Evolutionary conservation across 92 coral and sea anemone species (phyloP).

Genomic region (Phenganax marumi): DNA sequence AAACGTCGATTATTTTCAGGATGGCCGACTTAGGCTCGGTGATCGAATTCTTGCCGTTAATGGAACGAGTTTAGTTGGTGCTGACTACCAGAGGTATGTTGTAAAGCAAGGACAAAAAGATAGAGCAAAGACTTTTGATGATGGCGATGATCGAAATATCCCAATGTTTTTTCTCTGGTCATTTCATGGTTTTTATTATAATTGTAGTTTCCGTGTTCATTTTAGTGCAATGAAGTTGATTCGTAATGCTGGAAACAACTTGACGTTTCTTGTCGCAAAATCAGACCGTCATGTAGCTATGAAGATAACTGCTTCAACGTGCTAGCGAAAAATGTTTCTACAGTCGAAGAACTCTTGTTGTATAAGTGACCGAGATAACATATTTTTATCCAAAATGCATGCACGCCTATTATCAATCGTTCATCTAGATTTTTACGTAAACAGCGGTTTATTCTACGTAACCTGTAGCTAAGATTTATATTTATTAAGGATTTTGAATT

Average conservation of each 20-base stretch:
- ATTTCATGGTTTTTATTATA: too few species aligned
- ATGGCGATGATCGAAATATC: neutral
- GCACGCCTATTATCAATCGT: too few species aligned
- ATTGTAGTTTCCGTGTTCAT: neutral
- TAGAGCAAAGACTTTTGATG: neutral
- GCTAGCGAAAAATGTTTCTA: slow-evolving; percentile 31
- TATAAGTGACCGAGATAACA: neutral
- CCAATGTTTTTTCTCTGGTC: too few species aligned
- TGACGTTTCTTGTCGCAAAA: slow-evolving; percentile 95
- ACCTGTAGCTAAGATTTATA: too few species aligned
- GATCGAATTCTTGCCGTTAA: slow-evolving; percentile 97
- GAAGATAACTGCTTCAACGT: slow-evolving; percentile 98
- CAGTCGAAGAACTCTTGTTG: neutral
- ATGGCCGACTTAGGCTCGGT: slow-evolving; percentile 98
- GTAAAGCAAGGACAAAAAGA: neutral
- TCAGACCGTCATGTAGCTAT: slow-evolving; percentile 96
- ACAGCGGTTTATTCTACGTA: too few species aligned
- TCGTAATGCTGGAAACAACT: slow-evolving; percentile 81
- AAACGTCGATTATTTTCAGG: slow-evolving; percentile 44
- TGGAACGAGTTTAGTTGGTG: slow-evolving; percentile 99
- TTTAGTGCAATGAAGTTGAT: slow-evolving; percentile 94
- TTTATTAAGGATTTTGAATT: too few species aligned
- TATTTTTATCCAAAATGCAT: too few species aligned
- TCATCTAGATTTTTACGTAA: too few species aligned
- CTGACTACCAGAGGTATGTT: slow-evolving; percentile 90